Conservation (phyloP, 2,113 vertebrate genomes). For the Athene noctua region DNA sequence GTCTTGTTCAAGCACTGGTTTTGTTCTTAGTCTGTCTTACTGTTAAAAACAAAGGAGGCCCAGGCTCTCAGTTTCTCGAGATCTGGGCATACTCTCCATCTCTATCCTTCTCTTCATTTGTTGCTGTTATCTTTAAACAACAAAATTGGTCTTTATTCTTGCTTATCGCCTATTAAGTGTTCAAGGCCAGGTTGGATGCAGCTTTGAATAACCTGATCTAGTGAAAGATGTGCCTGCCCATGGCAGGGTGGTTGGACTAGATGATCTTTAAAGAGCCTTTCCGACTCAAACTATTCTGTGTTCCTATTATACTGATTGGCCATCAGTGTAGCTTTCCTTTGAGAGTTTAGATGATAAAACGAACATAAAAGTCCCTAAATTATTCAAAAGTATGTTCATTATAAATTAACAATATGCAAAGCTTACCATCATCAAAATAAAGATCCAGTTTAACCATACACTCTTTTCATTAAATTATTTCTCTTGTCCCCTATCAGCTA, state of each 20-base stretch:
- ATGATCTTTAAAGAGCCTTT: background rate
- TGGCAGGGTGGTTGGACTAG: background rate
- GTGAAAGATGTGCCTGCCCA: background rate
- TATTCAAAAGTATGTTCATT: background rate
- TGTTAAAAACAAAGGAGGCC: background rate
- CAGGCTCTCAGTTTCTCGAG: background rate
- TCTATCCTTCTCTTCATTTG: background rate
- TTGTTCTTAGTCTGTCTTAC: background rate
- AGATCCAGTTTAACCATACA: background rate
- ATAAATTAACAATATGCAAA: background rate
- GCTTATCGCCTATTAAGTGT: background rate
- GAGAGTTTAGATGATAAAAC: background rate
- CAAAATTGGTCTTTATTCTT: background rate
- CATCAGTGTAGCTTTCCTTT: background rate
- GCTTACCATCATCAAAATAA: background rate
- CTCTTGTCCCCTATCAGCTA: background rate
- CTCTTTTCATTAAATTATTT: background rate
- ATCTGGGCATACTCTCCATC: background rate
- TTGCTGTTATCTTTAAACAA: background rate
- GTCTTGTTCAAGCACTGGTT: background rate
- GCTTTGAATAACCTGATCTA: background rate
- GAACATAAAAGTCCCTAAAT: background rate
- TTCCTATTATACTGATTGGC: background rate
- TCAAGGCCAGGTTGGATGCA: background rate
- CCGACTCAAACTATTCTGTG: background rate